Evolutionary conservation across 2,113 vertebrate species (phyloP).

Genomic region (Protobothrops flavoviridis): DNA sequence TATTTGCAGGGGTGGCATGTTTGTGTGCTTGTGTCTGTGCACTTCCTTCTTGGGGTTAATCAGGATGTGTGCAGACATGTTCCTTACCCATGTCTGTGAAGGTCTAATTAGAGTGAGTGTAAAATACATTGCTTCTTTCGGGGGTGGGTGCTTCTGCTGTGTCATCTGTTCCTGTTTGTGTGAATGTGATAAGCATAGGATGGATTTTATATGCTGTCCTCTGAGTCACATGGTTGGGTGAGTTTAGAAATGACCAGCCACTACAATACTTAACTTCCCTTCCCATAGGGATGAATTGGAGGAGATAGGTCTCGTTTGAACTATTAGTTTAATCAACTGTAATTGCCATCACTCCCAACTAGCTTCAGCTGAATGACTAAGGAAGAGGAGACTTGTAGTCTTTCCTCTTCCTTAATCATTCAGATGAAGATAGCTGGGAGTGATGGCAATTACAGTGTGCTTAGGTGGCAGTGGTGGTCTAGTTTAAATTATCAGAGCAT

Average conservation of each 20-base stretch:
- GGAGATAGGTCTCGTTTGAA: too few species aligned
- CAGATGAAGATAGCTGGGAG: neutral
- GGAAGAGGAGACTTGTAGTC: too few species aligned
- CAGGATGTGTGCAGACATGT: neutral
- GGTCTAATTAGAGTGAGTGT: neutral
- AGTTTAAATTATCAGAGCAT: neutral
- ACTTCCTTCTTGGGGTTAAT: neutral
- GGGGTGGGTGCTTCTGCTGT: neutral
- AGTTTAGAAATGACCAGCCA: neutral
- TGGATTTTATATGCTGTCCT: neutral
- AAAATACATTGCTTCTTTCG: neutral
- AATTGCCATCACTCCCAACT: too few species aligned
- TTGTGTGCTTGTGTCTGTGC: neutral
- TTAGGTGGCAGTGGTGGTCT: neutral
- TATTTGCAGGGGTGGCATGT: neutral
- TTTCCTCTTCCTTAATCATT: too few species aligned
- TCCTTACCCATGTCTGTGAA: neutral
- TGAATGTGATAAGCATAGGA: neutral
- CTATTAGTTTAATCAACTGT: too few species aligned
- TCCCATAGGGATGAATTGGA: neutral
- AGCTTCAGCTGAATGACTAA: too few species aligned
- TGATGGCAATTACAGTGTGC: neutral
- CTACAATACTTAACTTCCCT: neutral
- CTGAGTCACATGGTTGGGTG: neutral
- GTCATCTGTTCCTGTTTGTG: neutral